Conservation (phyloP, 2,888 invertebrate genomes). For the Oscheius sp. region DNA sequence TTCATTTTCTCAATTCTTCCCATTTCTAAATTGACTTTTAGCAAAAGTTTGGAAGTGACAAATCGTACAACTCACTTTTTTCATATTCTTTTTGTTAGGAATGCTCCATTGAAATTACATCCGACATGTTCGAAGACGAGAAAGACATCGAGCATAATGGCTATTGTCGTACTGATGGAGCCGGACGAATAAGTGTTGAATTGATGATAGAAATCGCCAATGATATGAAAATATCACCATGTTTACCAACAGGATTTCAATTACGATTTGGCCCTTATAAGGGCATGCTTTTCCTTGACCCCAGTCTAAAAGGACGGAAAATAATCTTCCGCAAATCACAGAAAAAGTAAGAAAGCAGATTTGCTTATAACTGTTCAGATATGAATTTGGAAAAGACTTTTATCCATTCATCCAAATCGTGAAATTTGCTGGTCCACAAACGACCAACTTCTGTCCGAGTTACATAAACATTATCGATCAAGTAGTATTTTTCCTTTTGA, state of each 20-base stretch:
- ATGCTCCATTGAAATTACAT: background rate
- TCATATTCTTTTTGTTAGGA: too few relatives aligned
- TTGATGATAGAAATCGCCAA: background rate
- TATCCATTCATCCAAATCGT: background rate
- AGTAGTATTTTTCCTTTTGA: background rate
- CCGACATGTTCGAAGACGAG: background rate
- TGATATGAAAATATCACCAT: background rate
- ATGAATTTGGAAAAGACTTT: background rate
- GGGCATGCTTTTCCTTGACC: constrained; percentile 1
- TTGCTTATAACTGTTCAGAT: background rate
- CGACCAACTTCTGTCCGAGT: background rate
- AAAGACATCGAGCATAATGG: background rate
- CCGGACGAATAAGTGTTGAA: background rate
- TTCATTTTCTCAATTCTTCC: too few relatives aligned
- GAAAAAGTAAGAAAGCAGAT: background rate
- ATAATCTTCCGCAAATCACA: constrained; percentile 8
- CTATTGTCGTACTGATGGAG: background rate
- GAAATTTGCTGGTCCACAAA: background rate
- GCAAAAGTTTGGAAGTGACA: too few relatives aligned
- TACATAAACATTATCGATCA: constrained; percentile 5
- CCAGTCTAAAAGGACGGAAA: background rate
- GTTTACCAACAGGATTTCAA: background rate
- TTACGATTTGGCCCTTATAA: background rate
- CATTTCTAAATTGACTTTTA: too few relatives aligned
- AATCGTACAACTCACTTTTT: background rate